A percentile compares a stretch with the other conserved stretches of the same genome.
These are phyloP conservation scores for Chloropsis cyanopogon DNA, from an alignment of 2,113 vertebrate genomes.

Conservation along the genomic window DNA sequence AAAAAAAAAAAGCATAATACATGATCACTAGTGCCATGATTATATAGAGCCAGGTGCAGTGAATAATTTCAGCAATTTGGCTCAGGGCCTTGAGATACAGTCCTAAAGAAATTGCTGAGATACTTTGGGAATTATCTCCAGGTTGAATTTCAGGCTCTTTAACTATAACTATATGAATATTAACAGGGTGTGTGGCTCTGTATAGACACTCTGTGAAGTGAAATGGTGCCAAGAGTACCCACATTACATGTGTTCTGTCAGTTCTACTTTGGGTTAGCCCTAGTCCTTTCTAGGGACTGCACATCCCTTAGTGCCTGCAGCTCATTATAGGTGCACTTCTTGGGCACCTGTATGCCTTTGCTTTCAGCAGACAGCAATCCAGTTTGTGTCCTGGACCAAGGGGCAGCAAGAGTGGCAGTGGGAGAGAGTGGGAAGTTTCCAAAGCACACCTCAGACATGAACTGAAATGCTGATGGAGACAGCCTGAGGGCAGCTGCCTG, in stretches of 20 bases:
- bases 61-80: neutral
- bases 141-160: neutral
- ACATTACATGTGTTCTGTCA: fast-evolving
- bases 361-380: neutral
- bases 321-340: neutral
- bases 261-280: neutral
- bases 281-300: neutral
- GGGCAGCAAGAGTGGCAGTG: neutral
- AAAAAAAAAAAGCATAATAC: neutral
- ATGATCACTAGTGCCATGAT: neutral
- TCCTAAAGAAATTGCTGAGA: neutral
- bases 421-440: neutral
- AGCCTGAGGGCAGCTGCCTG: neutral
- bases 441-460: neutral
- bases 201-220: neutral
- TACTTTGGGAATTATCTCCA: neutral
- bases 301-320: neutral
- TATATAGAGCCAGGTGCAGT: neutral
- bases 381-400: neutral
- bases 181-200: neutral
- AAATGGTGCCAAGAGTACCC: neutral
- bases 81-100: neutral
- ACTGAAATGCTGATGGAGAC: neutral
- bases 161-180: neutral
- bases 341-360: neutral